Evolutionary conservation across 2,888 invertebrate genomes (phyloP), one percentile per base, ranked within the genome.

Genomic region (Mesoligia furuncula): DNA sequence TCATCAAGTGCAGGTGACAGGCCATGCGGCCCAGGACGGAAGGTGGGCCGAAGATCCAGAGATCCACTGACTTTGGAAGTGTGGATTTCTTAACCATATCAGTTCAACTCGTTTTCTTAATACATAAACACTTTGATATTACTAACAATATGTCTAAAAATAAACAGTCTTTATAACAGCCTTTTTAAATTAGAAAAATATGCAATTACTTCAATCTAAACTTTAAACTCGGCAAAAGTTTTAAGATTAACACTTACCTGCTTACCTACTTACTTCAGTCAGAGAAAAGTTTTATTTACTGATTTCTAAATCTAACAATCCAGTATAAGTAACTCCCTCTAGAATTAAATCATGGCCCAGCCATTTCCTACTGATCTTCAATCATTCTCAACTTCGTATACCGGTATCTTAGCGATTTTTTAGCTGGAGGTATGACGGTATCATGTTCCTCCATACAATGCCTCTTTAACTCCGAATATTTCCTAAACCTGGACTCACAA

Each of bases 401-500:
- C 9, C 70, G 87, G 80, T 90, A 92, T 59, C 87, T 90, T 17
- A 94, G 85, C n/a, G 94, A 81, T 20, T 91, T 92, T 59, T 93
- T 95, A 7, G 94, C 94, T 1, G 91, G 89, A 2, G 95, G 94
- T 51, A 95, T 93, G 5, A 91, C 90, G 36, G 94, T 88, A 3
- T 90, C 83, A 57, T 96, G 96, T 0, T 82, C 75, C 0, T 90
- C 89, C 0, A 74, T 81, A 73, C 95, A 95, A 79, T 96, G 96
- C 2, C 93, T 91, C 71, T 95, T 96, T 68, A 96, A 74, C 66
- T 96, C 95, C 0, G 94, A 91, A 84, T 95, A 96, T 77, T 97
- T 97, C 65, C 97, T 91, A 75, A 95, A 97, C 85, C 96, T 94
- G 0, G 92, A 90, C 0, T 92, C 93, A 69, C 97, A 97, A 0